A percentile compares a stretch with the other conserved stretches of the same genome.
Conservation (phyloP, 2,888 invertebrate genomes). For the Melangyna quadrimaculata region DNA sequence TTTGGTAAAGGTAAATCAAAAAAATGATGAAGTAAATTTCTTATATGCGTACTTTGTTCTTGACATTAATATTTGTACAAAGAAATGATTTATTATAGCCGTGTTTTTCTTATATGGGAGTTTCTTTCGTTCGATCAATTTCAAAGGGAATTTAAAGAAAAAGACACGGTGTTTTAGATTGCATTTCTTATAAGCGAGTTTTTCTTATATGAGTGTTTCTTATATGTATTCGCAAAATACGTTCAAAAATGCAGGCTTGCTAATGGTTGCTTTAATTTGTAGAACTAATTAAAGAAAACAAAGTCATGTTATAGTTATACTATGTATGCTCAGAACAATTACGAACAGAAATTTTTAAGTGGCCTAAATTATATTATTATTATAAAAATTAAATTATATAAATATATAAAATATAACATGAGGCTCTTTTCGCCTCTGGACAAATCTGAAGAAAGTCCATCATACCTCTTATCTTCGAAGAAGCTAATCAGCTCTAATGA, state of each 20-base stretch:
- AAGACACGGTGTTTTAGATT: too few species aligned
- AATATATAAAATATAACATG: slow-evolving; percentile 64
- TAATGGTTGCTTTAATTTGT: not conserved
- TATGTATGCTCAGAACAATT: not conserved
- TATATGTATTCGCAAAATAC: too few species aligned
- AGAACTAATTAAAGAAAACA: slow-evolving; percentile 6
- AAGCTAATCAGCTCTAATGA: slow-evolving; percentile 15
- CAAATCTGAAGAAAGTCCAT: slow-evolving; percentile 70
- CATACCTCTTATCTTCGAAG: slow-evolving; percentile 46
- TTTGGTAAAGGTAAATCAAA: too few species aligned
- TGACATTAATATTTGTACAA: too few species aligned
- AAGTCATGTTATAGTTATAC: slow-evolving; percentile 2
- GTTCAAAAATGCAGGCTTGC: not conserved
- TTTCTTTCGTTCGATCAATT: too few species aligned
- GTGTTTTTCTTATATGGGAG: too few species aligned
- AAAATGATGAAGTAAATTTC: too few species aligned
- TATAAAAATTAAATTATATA: not conserved
- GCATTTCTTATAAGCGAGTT: too few species aligned
- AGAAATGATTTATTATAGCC: too few species aligned
- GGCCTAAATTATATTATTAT: not conserved
- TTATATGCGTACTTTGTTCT: too few species aligned
- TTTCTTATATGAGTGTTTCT: too few species aligned
- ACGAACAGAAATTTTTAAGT: not conserved
- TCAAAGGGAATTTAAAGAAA: too few species aligned
- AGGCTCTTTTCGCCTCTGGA: slow-evolving; percentile 72